These are phyloP conservation scores for Urocynchramus pylzowi DNA, from an alignment of 2,113 vertebrate species.

Conservation along the genomic window DNA sequence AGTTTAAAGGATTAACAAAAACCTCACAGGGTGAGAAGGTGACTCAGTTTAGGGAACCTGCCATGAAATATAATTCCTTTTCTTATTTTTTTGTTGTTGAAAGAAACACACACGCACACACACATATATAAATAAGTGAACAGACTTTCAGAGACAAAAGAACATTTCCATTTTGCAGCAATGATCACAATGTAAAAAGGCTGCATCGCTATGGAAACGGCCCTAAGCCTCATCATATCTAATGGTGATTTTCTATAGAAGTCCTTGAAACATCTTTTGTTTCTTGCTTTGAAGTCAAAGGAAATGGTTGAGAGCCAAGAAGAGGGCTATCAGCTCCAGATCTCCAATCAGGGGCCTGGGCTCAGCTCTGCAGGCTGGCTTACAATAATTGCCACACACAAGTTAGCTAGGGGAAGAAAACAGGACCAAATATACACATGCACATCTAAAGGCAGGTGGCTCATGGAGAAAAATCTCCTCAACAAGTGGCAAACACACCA, in stretches of 20 bases:
- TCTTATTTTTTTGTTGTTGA: slow-evolving; percentile 28
- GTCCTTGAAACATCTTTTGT: slow-evolving; percentile 73
- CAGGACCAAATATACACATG: background rate
- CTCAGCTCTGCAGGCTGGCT: background rate
- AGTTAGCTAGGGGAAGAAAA: background rate
- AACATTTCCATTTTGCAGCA: slow-evolving; percentile 70
- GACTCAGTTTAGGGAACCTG: slow-evolving; percentile 22
- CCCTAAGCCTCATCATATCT: slow-evolving; percentile 60
- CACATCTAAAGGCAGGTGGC: background rate
- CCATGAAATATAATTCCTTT: slow-evolving; percentile 27
- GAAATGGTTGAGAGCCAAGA: slow-evolving; percentile 40
- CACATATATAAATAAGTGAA: slow-evolving; percentile 44
- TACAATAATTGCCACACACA: background rate
- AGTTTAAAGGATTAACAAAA: slow-evolving; percentile 36
- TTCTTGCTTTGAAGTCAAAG: slow-evolving; percentile 67
- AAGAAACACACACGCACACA: slow-evolving; percentile 1
- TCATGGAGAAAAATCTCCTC: background rate
- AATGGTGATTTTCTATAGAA: slow-evolving; percentile 70
- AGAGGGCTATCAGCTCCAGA: slow-evolving; percentile 28
- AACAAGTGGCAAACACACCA: background rate
- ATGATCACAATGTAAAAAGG: slow-evolving; percentile 67
- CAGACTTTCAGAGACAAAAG: slow-evolving; percentile 66
- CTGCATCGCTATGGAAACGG: slow-evolving; percentile 73
- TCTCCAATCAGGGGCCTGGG: background rate
- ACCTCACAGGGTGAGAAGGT: slow-evolving; percentile 12